Evolutionary conservation across 2,113 vertebrate species (phyloP).

Genomic region (Ochotona curzoniae): DNA sequence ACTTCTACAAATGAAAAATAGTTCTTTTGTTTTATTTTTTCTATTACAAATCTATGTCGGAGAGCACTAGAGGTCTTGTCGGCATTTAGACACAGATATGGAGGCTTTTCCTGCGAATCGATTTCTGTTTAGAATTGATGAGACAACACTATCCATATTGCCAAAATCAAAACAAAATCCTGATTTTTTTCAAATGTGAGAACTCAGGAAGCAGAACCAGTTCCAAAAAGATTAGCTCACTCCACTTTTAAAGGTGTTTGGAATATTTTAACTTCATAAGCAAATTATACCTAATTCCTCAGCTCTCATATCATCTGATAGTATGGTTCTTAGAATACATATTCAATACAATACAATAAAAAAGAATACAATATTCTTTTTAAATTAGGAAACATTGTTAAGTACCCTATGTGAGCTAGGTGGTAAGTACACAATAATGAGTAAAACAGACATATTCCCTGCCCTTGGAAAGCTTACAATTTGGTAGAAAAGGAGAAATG

Average conservation of each 20-base stretch:
- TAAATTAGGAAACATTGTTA: background rate
- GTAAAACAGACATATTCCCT: background rate
- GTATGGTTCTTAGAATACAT: background rate
- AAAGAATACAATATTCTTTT: background rate
- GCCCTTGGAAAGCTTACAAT: background rate
- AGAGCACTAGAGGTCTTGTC: constrained; percentile 19
- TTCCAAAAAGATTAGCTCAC: constrained; percentile 49
- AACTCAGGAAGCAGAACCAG: constrained; percentile 56
- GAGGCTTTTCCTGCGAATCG: background rate
- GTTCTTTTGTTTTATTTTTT: constrained; percentile 25
- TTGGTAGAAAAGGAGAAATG: background rate
- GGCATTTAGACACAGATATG: background rate
- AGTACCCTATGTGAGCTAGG: background rate
- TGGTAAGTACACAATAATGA: background rate
- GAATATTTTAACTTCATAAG: constrained; percentile 60
- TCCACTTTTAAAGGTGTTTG: constrained; percentile 38
- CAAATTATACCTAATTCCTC: background rate
- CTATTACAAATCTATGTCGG: background rate
- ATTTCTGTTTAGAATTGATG: constrained; percentile 48
- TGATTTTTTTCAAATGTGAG: constrained; percentile 44
- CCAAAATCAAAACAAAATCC: constrained; percentile 57
- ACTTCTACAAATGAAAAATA: constrained; percentile 57
- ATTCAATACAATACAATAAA: background rate
- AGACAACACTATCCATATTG: constrained; percentile 49
- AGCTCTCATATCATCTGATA: background rate